phyloP scores from a whole-genome alignment of 92 coral and sea anemone genomes.

The Diadumene lineata region DNA sequence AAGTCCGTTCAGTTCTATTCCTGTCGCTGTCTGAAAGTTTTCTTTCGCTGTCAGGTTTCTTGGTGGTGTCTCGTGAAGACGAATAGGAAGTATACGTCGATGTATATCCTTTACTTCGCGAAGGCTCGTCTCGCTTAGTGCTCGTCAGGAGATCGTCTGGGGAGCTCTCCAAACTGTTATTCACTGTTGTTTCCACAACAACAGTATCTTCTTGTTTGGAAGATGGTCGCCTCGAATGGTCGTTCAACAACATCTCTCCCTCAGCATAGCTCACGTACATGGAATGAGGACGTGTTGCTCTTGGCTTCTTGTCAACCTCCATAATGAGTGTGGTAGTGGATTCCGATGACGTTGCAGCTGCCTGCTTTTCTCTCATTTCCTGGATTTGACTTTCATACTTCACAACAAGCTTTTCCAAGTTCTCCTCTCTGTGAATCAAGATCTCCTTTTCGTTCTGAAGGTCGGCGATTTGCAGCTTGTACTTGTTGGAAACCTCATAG shows the following conservation, averaged over 20 bases:
- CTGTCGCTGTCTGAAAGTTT: not conserved
- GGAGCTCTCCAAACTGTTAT: constrained; percentile 12
- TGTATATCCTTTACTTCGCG: not conserved
- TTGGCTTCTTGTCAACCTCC: constrained; percentile 17
- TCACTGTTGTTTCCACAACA: constrained; percentile 8
- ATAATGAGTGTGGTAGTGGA: constrained; percentile 37
- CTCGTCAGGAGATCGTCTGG: constrained; percentile 19
- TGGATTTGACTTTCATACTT: constrained; percentile 42
- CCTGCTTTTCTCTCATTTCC: constrained; percentile 36
- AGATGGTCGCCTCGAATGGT: not conserved
- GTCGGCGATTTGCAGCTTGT: constrained; percentile 41
- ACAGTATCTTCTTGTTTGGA: constrained; percentile 6
- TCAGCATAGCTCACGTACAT: constrained; percentile 34
- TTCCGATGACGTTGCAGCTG: constrained; percentile 3
- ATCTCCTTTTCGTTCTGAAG: constrained; percentile 41
- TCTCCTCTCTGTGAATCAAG: constrained; percentile 14
- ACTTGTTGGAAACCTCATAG: constrained; percentile 21
- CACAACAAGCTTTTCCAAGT: constrained; percentile 22
- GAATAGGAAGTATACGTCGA: not conserved
- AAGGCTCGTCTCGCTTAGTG: constrained; percentile 16
- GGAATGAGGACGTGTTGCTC: constrained; percentile 22
- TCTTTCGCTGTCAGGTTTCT: not conserved
- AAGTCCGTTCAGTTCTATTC: not conserved
- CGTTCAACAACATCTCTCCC: constrained; percentile 14
- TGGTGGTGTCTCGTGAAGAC: not conserved